Conservation (phyloP, 2,113 vertebrate genomes). For the Malurus melanocephalus region DNA sequence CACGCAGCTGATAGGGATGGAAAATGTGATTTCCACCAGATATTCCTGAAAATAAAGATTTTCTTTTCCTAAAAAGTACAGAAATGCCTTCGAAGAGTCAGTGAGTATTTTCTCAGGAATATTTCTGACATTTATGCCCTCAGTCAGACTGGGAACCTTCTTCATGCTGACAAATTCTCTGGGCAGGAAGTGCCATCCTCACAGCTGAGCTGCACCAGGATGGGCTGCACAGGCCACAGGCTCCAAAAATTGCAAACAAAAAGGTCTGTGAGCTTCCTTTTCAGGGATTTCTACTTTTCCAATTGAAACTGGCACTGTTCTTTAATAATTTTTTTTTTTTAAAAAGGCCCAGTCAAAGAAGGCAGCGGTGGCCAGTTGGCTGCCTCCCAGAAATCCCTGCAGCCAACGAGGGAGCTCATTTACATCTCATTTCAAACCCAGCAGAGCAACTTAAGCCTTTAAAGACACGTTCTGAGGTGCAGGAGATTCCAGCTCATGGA, state of each 20-base stretch:
- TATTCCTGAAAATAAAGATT: neutral
- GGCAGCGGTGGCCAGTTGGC: neutral
- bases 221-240: rapidly evolving
- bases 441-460: neutral
- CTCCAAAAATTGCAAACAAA: neutral
- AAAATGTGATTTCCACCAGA: neutral
- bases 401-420: constrained; percentile 15
- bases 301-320: neutral
- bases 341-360: neutral
- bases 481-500: neutral
- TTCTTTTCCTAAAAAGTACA: neutral
- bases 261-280: neutral
- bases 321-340: neutral
- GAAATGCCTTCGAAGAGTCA: neutral
- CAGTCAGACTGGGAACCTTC: neutral
- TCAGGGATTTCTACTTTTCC: neutral
- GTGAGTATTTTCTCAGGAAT: neutral
- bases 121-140: neutral
- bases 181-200: neutral
- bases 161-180: neutral
- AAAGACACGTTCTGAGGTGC: neutral
- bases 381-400: neutral
- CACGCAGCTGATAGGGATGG: rapidly evolving
- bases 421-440: neutral
- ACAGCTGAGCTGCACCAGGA: neutral